A percentile compares a stretch with the other conserved stretches of the same genome.
These are phyloP conservation scores for Nomada fucata DNA, from an alignment of 2,888 invertebrate genomes.

Conservation along the genomic window DNA sequence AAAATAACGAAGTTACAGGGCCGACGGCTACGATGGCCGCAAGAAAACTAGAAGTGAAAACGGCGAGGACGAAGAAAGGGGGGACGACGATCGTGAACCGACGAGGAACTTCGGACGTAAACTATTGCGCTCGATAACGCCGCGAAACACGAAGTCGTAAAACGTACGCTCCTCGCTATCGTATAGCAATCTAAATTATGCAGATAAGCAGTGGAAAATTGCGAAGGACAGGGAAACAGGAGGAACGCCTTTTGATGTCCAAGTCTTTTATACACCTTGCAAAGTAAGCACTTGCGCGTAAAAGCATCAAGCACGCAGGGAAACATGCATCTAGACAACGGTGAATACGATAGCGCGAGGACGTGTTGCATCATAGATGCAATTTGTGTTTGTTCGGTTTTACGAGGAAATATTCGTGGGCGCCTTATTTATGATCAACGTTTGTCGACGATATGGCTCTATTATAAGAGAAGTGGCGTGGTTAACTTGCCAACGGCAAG, in stretches of 20 bases:
- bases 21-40: slow-evolving; percentile 10
- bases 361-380: slow-evolving; percentile 59
- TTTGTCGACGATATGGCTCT: slow-evolving; percentile 70
- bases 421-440: slow-evolving; percentile 77
- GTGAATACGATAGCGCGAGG: background rate
- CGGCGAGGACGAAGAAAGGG: background rate
- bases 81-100: background rate
- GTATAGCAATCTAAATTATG: slow-evolving; percentile 27
- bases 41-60: slow-evolving; percentile 5
- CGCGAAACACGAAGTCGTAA: background rate
- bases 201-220: slow-evolving; percentile 13
- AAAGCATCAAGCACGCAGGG: background rate
- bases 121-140: slow-evolving; percentile 33
- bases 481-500: slow-evolving; percentile 22
- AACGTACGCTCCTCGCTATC: slow-evolving; percentile 3
- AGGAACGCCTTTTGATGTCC: background rate
- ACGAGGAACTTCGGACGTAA: slow-evolving; percentile 25
- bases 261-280: background rate
- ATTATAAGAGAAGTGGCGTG: slow-evolving; percentile 46
- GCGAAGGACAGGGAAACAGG: slow-evolving; percentile 6
- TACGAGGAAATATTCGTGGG: slow-evolving; percentile 77
- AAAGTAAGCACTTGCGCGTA: background rate
- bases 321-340: background rate
- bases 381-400: slow-evolving; percentile 59
- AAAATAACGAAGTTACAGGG: slow-evolving; percentile 34